Base-by-base conservation (phyloP, 2,113 vertebrate species). In the Syrmaticus mikado region DNA sequence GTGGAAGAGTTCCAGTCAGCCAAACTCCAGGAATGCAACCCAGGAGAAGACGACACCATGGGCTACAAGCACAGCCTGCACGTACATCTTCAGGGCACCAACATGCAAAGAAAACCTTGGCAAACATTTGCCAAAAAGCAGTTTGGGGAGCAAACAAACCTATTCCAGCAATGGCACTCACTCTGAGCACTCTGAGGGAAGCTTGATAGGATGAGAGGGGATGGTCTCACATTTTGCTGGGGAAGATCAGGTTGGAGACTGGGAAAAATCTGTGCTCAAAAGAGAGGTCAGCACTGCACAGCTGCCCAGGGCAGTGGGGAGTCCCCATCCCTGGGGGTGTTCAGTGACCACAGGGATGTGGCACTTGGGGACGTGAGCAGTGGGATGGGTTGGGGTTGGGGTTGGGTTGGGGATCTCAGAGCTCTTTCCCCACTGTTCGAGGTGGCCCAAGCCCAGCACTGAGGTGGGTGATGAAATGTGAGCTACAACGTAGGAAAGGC, bases 391-490 rank as follows among this genome's bases (percentile, higher is more conserved):
- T 19, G 53, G 53, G 16, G 17, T 16, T 19, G 53, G 53, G 53
- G 30, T 32, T 57, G 53, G 53, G 5, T 1, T 57, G 28, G 28
- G 53, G 16, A 18, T 32, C 53, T 57, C 53, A 30, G 30, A 57
- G 53, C 28, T 30, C 53, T 18, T 32, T 32, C 32, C 53, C 30
- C 10, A 16, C 14, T 8, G 27, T 53, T 8, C 24, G 38, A 9
- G 0, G 1, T 13, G 53, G 40, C 30, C 46, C 12, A 24, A 19
- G 32, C 25, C 12, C 62, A 58, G 70, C 43, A 7, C 0, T n/a
- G 50, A 20, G 21, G 12, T 6, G 27, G 52, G 45, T 21, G 30
- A 55, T 61, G 53, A 72, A 61, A 61, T 1, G 12, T 4, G n/a
- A 53, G 10, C 52, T 13, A n/a, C 9, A 36, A 46, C 0, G 3